A percentile compares a stretch with the other conserved stretches of the same genome.
phyloP scores from a whole-genome alignment of 2,888 invertebrate species.

The Linhomoeus sp. region DNA sequence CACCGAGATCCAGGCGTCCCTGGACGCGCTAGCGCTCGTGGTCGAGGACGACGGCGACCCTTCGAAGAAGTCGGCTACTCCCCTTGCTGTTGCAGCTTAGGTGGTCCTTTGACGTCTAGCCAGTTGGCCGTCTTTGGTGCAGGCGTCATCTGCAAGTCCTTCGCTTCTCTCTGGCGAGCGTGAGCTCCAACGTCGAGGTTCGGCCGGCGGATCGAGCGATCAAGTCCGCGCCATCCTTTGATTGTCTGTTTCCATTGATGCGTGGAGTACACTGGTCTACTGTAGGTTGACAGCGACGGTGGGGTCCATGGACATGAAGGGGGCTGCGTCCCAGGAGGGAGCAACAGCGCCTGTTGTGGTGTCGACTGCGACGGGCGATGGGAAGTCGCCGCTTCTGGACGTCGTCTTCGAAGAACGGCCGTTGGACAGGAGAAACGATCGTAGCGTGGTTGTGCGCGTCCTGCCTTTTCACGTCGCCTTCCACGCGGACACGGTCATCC shows the following conservation, averaged over 20 bases:
- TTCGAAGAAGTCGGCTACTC: too few relatives aligned
- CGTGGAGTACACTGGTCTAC: too few relatives aligned
- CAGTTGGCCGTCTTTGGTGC: too few relatives aligned
- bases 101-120: too few relatives aligned
- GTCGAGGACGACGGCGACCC: conserved; percentile 42
- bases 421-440: conserved; percentile 48
- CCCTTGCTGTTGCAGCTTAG: too few relatives aligned
- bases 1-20: conserved; percentile 50
- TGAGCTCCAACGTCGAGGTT: too few relatives aligned
- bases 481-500: conserved; percentile 69
- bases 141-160: too few relatives aligned
- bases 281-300: conserved; percentile 8
- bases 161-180: too few relatives aligned
- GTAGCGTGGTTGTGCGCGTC: conserved; percentile 45
- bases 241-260: not conserved
- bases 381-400: conserved; percentile 41
- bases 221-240: conserved; percentile 9
- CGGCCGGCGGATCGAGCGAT: conserved; percentile 19
- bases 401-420: conserved; percentile 83
- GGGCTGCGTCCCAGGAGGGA: conserved; percentile 13
- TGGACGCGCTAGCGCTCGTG: conserved; percentile 50
- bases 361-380: conserved; percentile 32
- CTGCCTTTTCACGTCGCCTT: conserved; percentile 69
- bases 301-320: conserved; percentile 10
- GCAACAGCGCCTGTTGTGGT: conserved; percentile 46